Base-by-base conservation (phyloP, 1,140 invertebrate genomes). In the Ylistrum balloti region DNA sequence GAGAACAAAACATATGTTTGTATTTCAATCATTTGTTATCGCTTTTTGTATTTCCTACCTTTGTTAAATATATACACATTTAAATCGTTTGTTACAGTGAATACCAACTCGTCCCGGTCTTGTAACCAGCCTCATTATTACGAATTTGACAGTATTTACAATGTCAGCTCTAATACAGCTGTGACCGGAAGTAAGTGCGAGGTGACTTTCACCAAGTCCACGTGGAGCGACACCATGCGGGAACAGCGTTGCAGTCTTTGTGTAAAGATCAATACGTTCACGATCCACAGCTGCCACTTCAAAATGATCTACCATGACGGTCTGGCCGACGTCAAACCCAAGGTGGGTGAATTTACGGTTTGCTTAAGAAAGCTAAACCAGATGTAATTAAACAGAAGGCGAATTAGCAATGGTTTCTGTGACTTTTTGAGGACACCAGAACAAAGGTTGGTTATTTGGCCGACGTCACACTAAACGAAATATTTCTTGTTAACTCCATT, bases 301-400 rank as follows among this genome's bases (percentile, higher is more conserved):
- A 56, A 88, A 85, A 91, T 93, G 91, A 90, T 87, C 33, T 93
- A 93, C 86, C 89, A 93, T 89, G 93, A 93, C 90, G 93, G 93
- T 33, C 89, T 92, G 15, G 91, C 87, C 48, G 93, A 93, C 86
- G 88, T 89, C n/a, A 90, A 89, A 41, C 92, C 92, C 35, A 90
- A 87, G 87, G 93, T 93, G 85, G 88, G 90, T 38, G 41, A 1
- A 38, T 38, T 7, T 38, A 38, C 35, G 5, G 35, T n/a, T n/a
- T n/a, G n/a, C n/a, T n/a, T n/a, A n/a, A n/a, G n/a, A n/a, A n/a
- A n/a, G n/a, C n/a, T n/a, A n/a, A n/a, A n/a, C n/a, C n/a, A n/a
- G n/a, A n/a, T n/a, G n/a, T n/a, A n/a, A n/a, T n/a, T n/a, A n/a
- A n/a, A n/a, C n/a, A n/a, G n/a, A n/a, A n/a, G n/a, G n/a, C n/a